Evolutionary conservation across 2,888 invertebrate species (phyloP).

Genomic region (Drosophila lutescens): DNA sequence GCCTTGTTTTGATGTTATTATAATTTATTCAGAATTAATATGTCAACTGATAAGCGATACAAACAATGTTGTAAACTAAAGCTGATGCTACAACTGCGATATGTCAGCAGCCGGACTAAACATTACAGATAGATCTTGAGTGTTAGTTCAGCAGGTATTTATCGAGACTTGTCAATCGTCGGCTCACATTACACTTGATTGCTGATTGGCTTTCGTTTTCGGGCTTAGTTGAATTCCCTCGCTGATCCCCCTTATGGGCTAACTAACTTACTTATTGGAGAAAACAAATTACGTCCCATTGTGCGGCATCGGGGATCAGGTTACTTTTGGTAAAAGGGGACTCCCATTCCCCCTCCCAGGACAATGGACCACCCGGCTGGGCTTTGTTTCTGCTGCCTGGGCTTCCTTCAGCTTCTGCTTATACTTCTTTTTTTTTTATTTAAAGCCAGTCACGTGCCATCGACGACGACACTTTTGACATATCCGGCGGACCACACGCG

Average conservation of each 20-base stretch:
- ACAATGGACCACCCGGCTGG: slow-evolving; percentile 69
- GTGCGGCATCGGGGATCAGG: slow-evolving; percentile 62
- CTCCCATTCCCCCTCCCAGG: slow-evolving; percentile 29
- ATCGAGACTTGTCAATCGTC: slow-evolving; percentile 41
- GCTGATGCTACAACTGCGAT: slow-evolving; percentile 28
- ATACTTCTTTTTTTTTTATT: slow-evolving; percentile 1
- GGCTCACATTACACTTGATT: slow-evolving; percentile 46
- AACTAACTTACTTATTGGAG: slow-evolving; percentile 32
- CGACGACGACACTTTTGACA: slow-evolving; percentile 77
- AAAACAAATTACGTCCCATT: slow-evolving; percentile 69
- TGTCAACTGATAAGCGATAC: slow-evolving; percentile 3
- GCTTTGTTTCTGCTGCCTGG: slow-evolving; percentile 41
- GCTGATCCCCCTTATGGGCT: slow-evolving; percentile 25
- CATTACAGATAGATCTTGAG: slow-evolving; percentile 21
- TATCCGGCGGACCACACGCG: slow-evolving; percentile 79
- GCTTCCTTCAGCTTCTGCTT: slow-evolving; percentile 18
- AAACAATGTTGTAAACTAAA: slow-evolving; percentile 7
- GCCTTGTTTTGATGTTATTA: no score
- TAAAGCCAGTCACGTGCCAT: slow-evolving; percentile 71
- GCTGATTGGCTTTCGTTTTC: slow-evolving; percentile 27
- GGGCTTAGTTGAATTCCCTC: slow-evolving; percentile 14
- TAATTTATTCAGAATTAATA: slow-evolving; percentile 1
- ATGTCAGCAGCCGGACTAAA: slow-evolving; percentile 21
- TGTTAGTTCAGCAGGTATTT: slow-evolving; percentile 24
- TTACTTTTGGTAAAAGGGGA: slow-evolving; percentile 49